These are phyloP conservation scores for Microtus montanus DNA, from an alignment of 2,113 vertebrate species.

Conservation along the genomic window DNA sequence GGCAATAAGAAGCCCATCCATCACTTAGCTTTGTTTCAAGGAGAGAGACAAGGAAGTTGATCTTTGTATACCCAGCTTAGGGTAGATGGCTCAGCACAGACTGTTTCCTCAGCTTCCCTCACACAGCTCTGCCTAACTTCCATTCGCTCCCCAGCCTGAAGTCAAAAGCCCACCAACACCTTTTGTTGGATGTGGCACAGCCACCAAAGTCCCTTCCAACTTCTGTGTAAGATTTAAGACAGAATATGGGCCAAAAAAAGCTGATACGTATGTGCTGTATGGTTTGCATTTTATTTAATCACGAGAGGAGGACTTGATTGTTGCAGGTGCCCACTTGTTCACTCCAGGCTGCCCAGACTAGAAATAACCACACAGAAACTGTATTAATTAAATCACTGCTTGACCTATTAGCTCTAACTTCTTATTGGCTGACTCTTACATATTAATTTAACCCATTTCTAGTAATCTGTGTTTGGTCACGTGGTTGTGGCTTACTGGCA, in stretches of 20 bases:
- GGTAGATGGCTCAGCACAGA: not conserved
- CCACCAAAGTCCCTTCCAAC: not conserved
- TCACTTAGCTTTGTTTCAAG: not conserved
- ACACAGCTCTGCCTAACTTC: not conserved
- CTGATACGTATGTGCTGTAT: not conserved
- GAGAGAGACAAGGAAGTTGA: constrained; percentile 1
- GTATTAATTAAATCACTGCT: too few species aligned
- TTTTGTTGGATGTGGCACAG: not conserved
- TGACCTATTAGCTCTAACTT: too few species aligned
- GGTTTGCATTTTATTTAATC: constrained; percentile 47
- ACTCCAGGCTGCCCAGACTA: too few species aligned
- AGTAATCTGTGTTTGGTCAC: too few species aligned
- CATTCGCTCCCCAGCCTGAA: not conserved
- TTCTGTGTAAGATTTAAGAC: constrained; percentile 13
- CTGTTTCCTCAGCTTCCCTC: not conserved
- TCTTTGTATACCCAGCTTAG: not conserved
- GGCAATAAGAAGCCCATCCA: not conserved
- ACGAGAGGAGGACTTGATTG: not conserved
- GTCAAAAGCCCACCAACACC: not conserved
- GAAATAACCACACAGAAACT: too few species aligned
- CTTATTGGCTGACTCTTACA: too few species aligned
- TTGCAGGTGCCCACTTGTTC: too few species aligned
- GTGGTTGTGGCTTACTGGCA: too few species aligned
- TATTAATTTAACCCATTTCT: too few species aligned
- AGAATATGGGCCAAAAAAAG: not conserved